phyloP scores from a whole-genome alignment of 2,888 invertebrate species.

The Merodon equestris region DNA sequence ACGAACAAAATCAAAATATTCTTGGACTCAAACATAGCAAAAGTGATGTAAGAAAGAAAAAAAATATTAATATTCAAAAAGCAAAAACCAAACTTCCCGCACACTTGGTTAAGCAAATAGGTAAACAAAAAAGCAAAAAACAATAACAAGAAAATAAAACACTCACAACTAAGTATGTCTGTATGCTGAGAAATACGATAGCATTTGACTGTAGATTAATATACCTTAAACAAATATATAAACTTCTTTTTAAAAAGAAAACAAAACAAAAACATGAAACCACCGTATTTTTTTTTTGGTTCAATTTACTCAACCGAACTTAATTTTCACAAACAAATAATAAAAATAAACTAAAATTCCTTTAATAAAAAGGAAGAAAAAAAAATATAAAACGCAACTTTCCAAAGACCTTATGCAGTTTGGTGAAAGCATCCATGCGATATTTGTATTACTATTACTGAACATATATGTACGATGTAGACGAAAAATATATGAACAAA shows the following conservation, averaged over 20 bases:
- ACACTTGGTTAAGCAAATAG: slow-evolving; percentile 20
- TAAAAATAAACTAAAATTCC: slow-evolving; percentile 27
- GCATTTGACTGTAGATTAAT: slow-evolving; percentile 3
- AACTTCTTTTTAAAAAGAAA: slow-evolving; percentile 57
- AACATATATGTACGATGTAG: slow-evolving; percentile 45
- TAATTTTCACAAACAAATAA: slow-evolving; percentile 34
- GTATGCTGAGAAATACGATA: slow-evolving; percentile 18
- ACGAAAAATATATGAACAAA: slow-evolving; percentile 23
- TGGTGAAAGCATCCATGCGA: slow-evolving; percentile 56
- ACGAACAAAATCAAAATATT: slow-evolving; percentile 60
- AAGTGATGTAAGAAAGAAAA: slow-evolving; percentile 39
- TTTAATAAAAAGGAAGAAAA: slow-evolving; percentile 21
- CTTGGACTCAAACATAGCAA: slow-evolving; percentile 40
- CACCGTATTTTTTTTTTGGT: slow-evolving; percentile 52
- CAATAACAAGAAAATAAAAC: too few species aligned
- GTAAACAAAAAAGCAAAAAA: slow-evolving; percentile 11
- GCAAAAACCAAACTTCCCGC: slow-evolving; percentile 14
- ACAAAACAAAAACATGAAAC: slow-evolving; percentile 35
- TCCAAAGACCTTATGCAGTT: slow-evolving; percentile 47
- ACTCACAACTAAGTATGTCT: background rate
- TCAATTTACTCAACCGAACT: slow-evolving; percentile 49
- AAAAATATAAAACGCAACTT: slow-evolving; percentile 18
- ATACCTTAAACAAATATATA: slow-evolving; percentile 22
- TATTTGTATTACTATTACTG: slow-evolving; percentile 53
- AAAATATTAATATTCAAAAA: slow-evolving; percentile 9